Conservation (phyloP, 53 echinoderm and acorn worm species). For the Apostichopus leukothele region DNA sequence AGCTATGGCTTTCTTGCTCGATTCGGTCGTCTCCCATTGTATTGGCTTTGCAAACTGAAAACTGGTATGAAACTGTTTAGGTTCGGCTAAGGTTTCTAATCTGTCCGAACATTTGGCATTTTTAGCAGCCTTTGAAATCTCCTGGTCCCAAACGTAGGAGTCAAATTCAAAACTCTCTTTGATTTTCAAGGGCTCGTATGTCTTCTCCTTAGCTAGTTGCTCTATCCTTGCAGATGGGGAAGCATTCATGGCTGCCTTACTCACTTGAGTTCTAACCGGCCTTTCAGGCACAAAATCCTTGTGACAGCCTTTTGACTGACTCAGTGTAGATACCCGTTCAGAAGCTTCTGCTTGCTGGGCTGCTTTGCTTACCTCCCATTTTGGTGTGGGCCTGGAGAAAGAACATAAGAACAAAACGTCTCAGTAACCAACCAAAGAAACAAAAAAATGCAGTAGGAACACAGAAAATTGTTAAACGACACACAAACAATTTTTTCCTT, state of each 20-base stretch:
- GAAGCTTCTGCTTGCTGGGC: constrained; percentile 76
- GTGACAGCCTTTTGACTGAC: constrained; percentile 70
- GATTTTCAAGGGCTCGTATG: constrained; percentile 74
- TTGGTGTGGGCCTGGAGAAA: constrained; percentile 73
- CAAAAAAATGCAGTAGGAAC: too few relatives aligned
- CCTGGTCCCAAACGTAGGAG: constrained; percentile 86
- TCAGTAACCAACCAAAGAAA: too few relatives aligned
- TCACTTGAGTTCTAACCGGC: constrained; percentile 70
- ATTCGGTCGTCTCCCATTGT: constrained; percentile 76
- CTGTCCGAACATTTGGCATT: constrained; percentile 81
- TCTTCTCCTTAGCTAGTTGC: constrained; percentile 80
- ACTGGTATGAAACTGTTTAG: constrained; percentile 67
- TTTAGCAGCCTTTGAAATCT: constrained; percentile 85
- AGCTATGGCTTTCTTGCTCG: constrained; percentile 86
- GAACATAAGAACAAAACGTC: neutral
- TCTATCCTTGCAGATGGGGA: constrained; percentile 69
- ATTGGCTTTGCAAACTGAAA: constrained; percentile 73
- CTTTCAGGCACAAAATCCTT: constrained; percentile 77
- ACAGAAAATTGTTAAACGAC: too few relatives aligned
- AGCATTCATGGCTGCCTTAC: constrained; percentile 75
- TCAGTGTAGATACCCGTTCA: constrained; percentile 60
- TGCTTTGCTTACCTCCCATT: constrained; percentile 83
- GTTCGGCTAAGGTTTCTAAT: constrained; percentile 75
- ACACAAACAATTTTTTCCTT: too few relatives aligned
- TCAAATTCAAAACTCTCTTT: constrained; percentile 94